Base-by-base conservation (phyloP, 2,888 invertebrate species). In the Mesoligia furuncula region DNA sequence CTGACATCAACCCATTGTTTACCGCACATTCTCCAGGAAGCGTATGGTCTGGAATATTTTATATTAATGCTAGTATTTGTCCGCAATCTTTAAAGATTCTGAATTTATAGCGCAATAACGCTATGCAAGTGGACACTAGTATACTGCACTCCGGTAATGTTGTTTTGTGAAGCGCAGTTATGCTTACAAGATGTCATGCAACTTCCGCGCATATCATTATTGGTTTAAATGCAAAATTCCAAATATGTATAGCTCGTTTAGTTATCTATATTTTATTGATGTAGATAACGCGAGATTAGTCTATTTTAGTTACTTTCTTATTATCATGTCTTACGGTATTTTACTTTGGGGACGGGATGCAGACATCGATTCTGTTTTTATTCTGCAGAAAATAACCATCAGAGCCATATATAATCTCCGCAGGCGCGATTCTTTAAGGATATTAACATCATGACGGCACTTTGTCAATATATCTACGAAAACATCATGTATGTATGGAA, bases 81-180 rank as follows among this genome's bases (percentile, higher is more conserved):
- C 61, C 75, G 77, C 79, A 85, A 81, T 86, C 62, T 85, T 80
- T 65, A 75, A 76, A 70, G 74, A 87, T 85, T 86, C 61, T 42
- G 73, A 75, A 88, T 88, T 85, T 87, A 88, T 86, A 71, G 68
- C n/a, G 83, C 84, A 84, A 85, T 88, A 87, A 84, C 66, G 71
- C 39, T 77, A 24, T 77, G 51, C 62, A 72, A 77, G 83, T 87
- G 83, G 87, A 85, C 78, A 70, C 64, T 42, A 15, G 69, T 74
- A 20, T 17, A 61, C 57, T 42, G 74, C 48, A 39, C 64, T 72
- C 54, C 62, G 73, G 70, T 69, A 48, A 76, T 73, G 62, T 64
- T 51, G 69, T 84, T 51, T 51, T 57, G 68, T 62, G 31, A 62
- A 77, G 80, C 67, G 72, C 42, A 66, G 59, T 73, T 73, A 75